These are phyloP conservation scores for Polypterus senegalus DNA, from an alignment of 2,113 vertebrate genomes.

Conservation along the genomic window DNA sequence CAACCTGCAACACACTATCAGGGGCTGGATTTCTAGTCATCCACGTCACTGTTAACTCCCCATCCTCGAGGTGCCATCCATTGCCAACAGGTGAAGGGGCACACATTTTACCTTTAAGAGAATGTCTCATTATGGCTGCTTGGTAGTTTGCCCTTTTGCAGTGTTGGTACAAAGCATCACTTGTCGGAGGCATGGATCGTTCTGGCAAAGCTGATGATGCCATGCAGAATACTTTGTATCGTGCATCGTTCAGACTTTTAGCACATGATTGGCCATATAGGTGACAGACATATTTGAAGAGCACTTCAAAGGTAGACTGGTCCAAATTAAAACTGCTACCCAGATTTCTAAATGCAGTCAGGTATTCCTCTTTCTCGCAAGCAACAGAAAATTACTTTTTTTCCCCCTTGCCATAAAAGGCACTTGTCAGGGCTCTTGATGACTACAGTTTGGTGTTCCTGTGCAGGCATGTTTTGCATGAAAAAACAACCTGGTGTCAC, in stretches of 20 bases:
- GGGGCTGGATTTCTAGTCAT: conserved; percentile 17
- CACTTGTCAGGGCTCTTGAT: conserved; percentile 20
- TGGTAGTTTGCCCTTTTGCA: conserved; percentile 22
- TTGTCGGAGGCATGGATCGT: conserved; percentile 14
- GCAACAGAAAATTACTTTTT: conserved; percentile 16
- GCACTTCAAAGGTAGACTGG: conserved; percentile 14
- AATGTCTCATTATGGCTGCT: conserved; percentile 15
- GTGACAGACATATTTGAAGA: conserved; percentile 21
- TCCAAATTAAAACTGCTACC: conserved; percentile 18
- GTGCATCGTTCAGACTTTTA: conserved; percentile 15
- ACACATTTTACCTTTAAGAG: neutral
- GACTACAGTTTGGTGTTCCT: conserved; percentile 16
- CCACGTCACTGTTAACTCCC: conserved; percentile 20
- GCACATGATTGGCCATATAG: conserved; percentile 19
- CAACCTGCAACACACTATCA: conserved; percentile 22
- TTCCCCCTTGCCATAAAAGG: conserved; percentile 22
- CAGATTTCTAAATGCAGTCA: conserved; percentile 19
- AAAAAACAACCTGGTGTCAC: no score
- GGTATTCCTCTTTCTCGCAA: conserved; percentile 18
- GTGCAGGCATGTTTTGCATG: conserved; percentile 24
- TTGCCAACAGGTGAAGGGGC: conserved; percentile 14
- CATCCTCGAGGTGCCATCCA: conserved; percentile 19
- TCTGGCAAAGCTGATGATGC: conserved; percentile 18
- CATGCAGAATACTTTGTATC: conserved; percentile 20
- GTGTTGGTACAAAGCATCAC: conserved; percentile 14